These are phyloP conservation scores for Diarsia mendica DNA, from an alignment of 2,888 invertebrate genomes.

Conservation along the genomic window DNA sequence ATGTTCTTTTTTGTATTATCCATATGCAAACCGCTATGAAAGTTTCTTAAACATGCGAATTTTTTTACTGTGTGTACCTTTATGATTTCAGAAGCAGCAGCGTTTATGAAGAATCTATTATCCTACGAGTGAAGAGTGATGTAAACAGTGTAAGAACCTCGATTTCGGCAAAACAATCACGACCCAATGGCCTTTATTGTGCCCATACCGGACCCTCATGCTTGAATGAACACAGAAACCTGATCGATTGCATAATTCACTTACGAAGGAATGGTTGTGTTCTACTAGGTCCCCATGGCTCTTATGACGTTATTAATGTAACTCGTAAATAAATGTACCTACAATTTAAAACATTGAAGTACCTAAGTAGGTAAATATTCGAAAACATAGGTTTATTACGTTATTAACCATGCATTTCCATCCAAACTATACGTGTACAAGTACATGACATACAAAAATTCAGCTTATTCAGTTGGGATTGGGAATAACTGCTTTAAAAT, in stretches of 20 bases:
- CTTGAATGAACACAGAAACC: conserved; percentile 13
- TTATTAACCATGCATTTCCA: too few species aligned
- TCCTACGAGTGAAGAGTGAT: background rate
- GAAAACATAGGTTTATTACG: background rate
- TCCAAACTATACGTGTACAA: too few species aligned
- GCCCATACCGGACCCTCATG: background rate
- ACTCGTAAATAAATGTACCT: background rate
- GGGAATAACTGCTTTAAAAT: background rate
- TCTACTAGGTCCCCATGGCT: background rate
- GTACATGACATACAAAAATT: background rate
- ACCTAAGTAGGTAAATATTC: background rate
- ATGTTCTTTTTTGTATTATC: background rate
- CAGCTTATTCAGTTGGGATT: background rate
- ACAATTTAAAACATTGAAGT: background rate
- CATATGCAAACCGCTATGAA: background rate
- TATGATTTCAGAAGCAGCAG: background rate
- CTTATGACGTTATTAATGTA: background rate
- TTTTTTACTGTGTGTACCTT: background rate
- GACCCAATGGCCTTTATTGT: background rate
- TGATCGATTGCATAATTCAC: background rate
- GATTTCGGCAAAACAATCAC: conserved; percentile 5
- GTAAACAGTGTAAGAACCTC: background rate
- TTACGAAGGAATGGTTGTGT: background rate
- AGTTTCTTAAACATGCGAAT: background rate
- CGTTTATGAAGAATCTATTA: background rate